Percentiles rank a stretch among this genome's conserved stretches.
Conservation (phyloP, 2,113 vertebrate species). For the Nicator chloris region DNA sequence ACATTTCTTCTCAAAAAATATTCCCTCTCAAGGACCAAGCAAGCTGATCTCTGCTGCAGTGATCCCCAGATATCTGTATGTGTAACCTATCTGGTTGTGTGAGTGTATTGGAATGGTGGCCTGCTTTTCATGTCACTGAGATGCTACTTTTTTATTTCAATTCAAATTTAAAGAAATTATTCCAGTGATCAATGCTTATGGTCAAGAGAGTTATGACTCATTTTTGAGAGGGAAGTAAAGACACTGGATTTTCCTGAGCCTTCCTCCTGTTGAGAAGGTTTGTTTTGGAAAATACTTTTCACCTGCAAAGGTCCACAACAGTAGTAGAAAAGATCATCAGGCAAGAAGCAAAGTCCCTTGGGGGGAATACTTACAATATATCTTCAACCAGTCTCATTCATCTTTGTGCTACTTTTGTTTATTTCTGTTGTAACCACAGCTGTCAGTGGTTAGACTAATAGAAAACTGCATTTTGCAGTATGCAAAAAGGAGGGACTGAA, state of each 20-base stretch:
- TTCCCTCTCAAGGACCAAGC: not conserved
- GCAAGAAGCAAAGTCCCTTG: not conserved
- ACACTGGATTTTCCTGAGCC: not conserved
- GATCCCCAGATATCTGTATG: not conserved
- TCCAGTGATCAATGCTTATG: not conserved
- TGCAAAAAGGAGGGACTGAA: not conserved
- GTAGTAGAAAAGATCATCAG: not conserved
- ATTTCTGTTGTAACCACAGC: not conserved
- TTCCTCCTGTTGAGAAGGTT: not conserved
- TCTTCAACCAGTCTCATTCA: not conserved
- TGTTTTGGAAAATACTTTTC: not conserved
- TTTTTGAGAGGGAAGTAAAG: not conserved
- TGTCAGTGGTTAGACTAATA: slow-evolving; percentile 5
- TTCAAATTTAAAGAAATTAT: not conserved
- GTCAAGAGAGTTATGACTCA: not conserved
- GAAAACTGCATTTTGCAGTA: not conserved
- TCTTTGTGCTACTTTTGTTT: not conserved
- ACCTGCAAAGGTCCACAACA: not conserved
- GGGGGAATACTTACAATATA: not conserved
- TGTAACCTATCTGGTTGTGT: not conserved
- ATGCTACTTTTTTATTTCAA: not conserved
- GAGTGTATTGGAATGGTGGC: not conserved
- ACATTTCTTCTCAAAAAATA: not conserved
- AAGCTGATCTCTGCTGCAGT: not conserved
- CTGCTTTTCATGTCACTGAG: not conserved